Evolutionary conservation across 92 coral and sea anemone genomes (phyloP).

Genomic region (Plumapathes pennacea): DNA sequence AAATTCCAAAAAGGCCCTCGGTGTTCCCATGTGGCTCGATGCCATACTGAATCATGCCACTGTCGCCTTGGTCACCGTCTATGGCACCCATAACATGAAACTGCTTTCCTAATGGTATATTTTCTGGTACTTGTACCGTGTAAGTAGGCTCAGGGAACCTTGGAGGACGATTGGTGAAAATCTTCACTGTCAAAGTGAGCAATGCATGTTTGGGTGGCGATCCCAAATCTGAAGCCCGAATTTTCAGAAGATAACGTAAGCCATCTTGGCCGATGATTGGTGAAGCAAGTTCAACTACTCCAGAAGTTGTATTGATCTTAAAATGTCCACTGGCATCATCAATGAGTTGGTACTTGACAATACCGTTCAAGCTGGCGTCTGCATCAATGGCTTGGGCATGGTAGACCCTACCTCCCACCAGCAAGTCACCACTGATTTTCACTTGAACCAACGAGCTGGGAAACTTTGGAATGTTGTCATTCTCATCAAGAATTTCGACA

Average conservation of each 20-base stretch:
- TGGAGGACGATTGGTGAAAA: constrained; percentile 74
- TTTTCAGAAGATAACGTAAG: constrained; percentile 45
- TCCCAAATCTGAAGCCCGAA: constrained; percentile 86
- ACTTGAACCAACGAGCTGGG: constrained; percentile 49
- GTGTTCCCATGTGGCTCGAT: constrained; percentile 61
- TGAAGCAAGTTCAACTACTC: constrained; percentile 65
- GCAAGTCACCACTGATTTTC: constrained; percentile 64
- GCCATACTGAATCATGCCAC: constrained; percentile 60
- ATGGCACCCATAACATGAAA: constrained; percentile 68
- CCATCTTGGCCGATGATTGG: constrained; percentile 43
- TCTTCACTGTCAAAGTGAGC: constrained; percentile 60
- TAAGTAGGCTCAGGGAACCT: constrained; percentile 49
- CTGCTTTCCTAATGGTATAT: constrained; percentile 66
- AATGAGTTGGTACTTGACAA: constrained; percentile 72
- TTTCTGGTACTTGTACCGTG: constrained; percentile 55
- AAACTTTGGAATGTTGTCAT: constrained; percentile 84
- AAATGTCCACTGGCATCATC: constrained; percentile 62
- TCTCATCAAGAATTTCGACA: constrained; percentile 74
- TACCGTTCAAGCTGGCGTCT: constrained; percentile 82
- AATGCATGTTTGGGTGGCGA: constrained; percentile 77
- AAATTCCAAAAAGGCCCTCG: constrained; percentile 78
- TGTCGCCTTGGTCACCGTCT: constrained; percentile 72
- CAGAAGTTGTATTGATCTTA: constrained; percentile 72
- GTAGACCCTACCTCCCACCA: constrained; percentile 53
- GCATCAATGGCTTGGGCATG: constrained; percentile 64